Conservation (phyloP, 2,888 invertebrate genomes). For the Drosophila demipolita region DNA sequence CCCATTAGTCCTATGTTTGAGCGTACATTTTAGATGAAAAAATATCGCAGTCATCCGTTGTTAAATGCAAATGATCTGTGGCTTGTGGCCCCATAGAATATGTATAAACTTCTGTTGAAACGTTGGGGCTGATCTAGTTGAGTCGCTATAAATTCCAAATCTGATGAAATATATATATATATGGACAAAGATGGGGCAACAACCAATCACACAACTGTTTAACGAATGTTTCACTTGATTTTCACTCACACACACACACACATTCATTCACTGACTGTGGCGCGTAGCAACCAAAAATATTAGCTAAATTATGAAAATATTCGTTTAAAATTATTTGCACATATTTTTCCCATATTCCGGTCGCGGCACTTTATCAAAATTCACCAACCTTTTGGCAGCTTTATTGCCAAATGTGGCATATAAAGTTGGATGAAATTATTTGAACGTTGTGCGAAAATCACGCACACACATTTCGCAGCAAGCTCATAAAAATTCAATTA, state of each 20-base stretch:
- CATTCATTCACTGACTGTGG: background rate
- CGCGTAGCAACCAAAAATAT: background rate
- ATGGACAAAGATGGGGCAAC: background rate
- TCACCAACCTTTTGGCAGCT: background rate
- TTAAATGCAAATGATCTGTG: slow-evolving; percentile 50
- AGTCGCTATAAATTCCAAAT: slow-evolving; percentile 1
- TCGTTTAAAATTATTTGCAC: slow-evolving; percentile 44
- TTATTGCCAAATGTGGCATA: slow-evolving; percentile 45
- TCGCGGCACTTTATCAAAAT: slow-evolving; percentile 68
- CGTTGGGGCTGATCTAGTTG: slow-evolving; percentile 10
- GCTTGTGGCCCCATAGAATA: slow-evolving; percentile 32
- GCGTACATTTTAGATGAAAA: slow-evolving; percentile 74
- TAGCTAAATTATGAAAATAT: slow-evolving; percentile 49
- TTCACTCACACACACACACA: background rate
- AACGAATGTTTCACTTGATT: background rate
- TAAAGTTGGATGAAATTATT: slow-evolving; percentile 76
- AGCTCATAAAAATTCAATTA: slow-evolving; percentile 81
- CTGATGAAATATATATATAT: slow-evolving; percentile 7
- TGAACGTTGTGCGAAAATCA: slow-evolving; percentile 45
- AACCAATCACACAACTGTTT: slow-evolving; percentile 1
- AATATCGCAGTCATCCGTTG: slow-evolving; percentile 65
- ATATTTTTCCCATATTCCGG: slow-evolving; percentile 48
- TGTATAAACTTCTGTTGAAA: slow-evolving; percentile 17
- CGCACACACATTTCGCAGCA: slow-evolving; percentile 38
- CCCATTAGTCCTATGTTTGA: slow-evolving; percentile 77